Evolutionary conservation across 2,797 vertebrate genomes (phyloP).

Genomic region (Acomys russatus): DNA sequence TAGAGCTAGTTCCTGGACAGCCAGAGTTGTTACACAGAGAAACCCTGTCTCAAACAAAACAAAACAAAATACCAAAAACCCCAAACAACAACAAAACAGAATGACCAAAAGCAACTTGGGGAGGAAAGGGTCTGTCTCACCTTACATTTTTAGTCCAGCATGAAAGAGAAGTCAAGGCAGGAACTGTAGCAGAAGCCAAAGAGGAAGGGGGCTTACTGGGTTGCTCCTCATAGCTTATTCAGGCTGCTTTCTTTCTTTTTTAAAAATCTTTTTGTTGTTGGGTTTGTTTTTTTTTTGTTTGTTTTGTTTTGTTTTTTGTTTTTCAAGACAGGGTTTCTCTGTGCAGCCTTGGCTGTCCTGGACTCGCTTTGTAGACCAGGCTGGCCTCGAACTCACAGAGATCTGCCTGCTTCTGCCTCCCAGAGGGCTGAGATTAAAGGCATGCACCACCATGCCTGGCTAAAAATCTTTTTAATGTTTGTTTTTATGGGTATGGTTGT

Average conservation of each 20-base stretch:
- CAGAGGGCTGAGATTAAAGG: no score
- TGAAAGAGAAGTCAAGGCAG: background rate
- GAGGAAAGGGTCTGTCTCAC: background rate
- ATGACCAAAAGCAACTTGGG: background rate
- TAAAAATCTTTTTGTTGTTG: background rate
- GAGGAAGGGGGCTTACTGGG: background rate
- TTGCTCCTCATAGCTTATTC: background rate
- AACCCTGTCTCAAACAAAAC: no score
- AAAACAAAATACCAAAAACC: no score
- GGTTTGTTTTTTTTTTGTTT: background rate
- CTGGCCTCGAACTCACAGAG: no score
- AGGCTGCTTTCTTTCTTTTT: background rate
- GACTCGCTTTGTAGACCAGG: no score
- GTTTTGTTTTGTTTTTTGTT: background rate
- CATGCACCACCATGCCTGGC: no score
- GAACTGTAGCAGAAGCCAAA: background rate
- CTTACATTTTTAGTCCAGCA: background rate
- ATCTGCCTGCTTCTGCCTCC: no score
- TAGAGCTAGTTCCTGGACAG: no score
- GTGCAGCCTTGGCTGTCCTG: no score
- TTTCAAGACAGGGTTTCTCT: no score
- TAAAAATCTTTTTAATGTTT: background rate
- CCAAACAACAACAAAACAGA: background rate
- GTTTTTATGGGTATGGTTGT: background rate
- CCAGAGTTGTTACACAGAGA: no score